Percentiles rank a stretch among this genome's conserved stretches.
phyloP scores from a whole-genome alignment of 2,888 invertebrate species.

The Agrotis puta region DNA sequence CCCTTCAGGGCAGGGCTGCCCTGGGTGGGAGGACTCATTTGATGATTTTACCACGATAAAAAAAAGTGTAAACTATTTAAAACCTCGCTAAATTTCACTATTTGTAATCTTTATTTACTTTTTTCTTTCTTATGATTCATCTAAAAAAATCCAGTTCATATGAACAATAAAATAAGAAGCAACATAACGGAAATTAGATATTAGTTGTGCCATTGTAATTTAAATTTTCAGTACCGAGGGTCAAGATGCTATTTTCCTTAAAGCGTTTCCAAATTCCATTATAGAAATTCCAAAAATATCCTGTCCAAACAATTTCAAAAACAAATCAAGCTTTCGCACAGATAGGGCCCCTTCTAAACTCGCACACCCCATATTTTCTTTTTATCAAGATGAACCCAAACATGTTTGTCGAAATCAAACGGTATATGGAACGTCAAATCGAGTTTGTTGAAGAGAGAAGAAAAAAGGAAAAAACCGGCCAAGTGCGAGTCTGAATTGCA shows the following conservation, averaged over 20 bases:
- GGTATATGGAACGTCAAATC: slow-evolving; percentile 55
- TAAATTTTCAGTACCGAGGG: neutral
- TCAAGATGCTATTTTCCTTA: too few species aligned
- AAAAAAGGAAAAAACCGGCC: neutral
- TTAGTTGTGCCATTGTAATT: neutral
- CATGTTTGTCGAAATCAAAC: slow-evolving; percentile 60
- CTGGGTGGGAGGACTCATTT: too few species aligned
- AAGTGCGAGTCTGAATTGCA: too few species aligned
- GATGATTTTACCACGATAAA: too few species aligned
- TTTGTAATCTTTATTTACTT: too few species aligned
- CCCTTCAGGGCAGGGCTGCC: too few species aligned
- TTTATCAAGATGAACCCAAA: slow-evolving; percentile 53
- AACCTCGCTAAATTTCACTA: too few species aligned
- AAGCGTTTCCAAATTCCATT: neutral
- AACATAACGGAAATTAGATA: neutral
- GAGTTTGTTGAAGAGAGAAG: slow-evolving; percentile 49
- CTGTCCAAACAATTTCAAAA: slow-evolving; percentile 26
- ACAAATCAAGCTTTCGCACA: slow-evolving; percentile 27
- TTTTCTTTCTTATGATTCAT: too few species aligned
- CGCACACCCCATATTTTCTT: slow-evolving; percentile 53
- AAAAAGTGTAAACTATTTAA: too few species aligned
- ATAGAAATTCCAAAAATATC: slow-evolving; percentile 4
- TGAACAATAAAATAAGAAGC: neutral
- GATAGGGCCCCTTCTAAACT: slow-evolving; percentile 21
- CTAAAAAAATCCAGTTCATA: neutral